Percentiles rank a stretch among this genome's conserved stretches.
Conservation (phyloP, 2,113 vertebrate species). For the Albula glossodonta region DNA sequence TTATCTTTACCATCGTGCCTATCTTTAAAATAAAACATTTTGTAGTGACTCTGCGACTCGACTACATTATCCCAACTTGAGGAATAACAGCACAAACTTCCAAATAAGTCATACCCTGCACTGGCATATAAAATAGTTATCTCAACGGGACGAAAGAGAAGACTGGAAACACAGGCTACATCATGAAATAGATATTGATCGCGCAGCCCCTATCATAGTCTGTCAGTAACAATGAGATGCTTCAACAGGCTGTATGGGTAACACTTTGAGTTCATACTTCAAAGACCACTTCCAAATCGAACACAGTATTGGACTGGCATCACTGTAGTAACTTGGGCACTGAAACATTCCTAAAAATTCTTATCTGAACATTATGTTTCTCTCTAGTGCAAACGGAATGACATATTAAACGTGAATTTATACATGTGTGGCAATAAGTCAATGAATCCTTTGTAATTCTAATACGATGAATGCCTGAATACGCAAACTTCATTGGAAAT, state of each 20-base stretch:
- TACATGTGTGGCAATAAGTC: neutral
- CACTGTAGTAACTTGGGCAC: neutral
- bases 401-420: neutral
- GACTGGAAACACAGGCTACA: neutral
- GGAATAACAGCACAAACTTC: neutral
- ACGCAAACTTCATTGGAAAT: neutral
- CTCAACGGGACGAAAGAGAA: neutral
- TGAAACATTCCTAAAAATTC: neutral
- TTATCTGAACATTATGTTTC: neutral
- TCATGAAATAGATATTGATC: neutral
- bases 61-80: neutral
- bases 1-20: neutral
- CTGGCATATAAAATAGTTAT: neutral
- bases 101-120: neutral
- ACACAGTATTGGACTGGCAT: neutral
- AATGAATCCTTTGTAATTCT: neutral
- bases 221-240: neutral
- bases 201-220: neutral
- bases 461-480: neutral
- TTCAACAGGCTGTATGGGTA: neutral
- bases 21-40: neutral
- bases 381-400: neutral
- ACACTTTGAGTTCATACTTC: constrained; percentile 2
- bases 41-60: neutral
- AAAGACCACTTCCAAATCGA: neutral